Evolutionary conservation across 1,140 invertebrate genomes (phyloP), one percentile per base, ranked within the genome.

Genomic region (Habropoda laboriosa): DNA sequence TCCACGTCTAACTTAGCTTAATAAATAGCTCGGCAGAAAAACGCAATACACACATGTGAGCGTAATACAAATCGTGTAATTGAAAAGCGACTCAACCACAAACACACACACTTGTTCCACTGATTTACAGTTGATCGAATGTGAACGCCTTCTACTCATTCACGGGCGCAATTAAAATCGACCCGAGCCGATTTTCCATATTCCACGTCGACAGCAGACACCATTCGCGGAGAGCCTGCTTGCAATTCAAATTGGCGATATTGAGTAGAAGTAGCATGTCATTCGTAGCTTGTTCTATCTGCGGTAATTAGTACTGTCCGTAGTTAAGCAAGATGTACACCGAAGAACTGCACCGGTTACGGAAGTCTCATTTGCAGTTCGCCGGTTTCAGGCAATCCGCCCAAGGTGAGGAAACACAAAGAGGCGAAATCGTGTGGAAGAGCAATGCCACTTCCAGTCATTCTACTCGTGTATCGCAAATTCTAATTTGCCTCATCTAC

Each of bases 291-390:
- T 68, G 40, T 35, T 13, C 49, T 60, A 42, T 21, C 40, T 21
- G 16, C 13, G 40, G 30, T 72, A 72, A 72, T 72, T 72, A 72
- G 55, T 68, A 53, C 47, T 53, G n/a, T 53, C 24, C 27, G 51
- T 27, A 21, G 47, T 6, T n/a, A n/a, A 53, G 40, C 21, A 13
- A 27, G 13, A 68, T 49, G 67, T 51, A 18, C 32, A 21, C 47
- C 0, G 27, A 10, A 8, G 21, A 58, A 38, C 32, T 35, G 21
- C 18, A 16, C 66, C 47, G 30, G 32, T 68, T 53, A 53, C 49
- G 70, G 70, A 72, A 72, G 70, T 72, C 40, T 42, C 40, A 18
- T 60, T 60, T 32, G 70, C 30, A 32, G 60, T 5, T 18, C 53
- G 12, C 24, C 24, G 1, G 60, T 49, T 21, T 16, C n/a, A 21